Conservation (phyloP, 92 coral and sea anemone species). For the Nematostella vectensis region DNA sequence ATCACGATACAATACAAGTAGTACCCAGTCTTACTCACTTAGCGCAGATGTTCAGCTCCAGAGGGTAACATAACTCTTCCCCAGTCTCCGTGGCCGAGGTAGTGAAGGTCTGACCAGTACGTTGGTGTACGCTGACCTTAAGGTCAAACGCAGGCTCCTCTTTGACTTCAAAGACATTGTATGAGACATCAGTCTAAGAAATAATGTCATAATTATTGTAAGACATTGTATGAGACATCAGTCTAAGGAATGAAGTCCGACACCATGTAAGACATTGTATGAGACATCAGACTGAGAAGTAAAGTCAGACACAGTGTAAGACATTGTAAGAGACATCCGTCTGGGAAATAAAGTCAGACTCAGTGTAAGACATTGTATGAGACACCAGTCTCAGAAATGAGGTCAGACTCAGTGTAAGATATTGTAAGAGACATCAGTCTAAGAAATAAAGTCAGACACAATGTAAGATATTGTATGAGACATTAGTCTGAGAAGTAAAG, state of each 20-base stretch:
- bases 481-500: no score
- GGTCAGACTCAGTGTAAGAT: not conserved
- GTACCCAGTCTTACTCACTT: no score
- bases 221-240: constrained; percentile 79
- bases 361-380: no score
- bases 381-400: no score
- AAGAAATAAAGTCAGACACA: not conserved
- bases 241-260: no score
- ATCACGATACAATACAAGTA: no score
- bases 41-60: constrained; percentile 57
- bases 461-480: no score
- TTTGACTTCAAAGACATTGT: constrained; percentile 66
- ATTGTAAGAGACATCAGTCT: no score
- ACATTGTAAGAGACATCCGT: constrained; percentile 82
- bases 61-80: constrained; percentile 59
- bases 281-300: constrained; percentile 79
- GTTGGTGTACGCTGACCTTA: constrained; percentile 44
- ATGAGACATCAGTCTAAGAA: constrained; percentile 78
- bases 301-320: no score
- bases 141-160: constrained; percentile 76
- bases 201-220: no score
- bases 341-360: no score
- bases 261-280: constrained; percentile 79
- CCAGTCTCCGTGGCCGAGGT: constrained; percentile 40
- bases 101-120: constrained; percentile 7